Percentiles rank a stretch among this genome's conserved stretches.
These are phyloP conservation scores for Spodoptera exigua DNA, from an alignment of 2,888 invertebrate genomes.

Conservation along the genomic window DNA sequence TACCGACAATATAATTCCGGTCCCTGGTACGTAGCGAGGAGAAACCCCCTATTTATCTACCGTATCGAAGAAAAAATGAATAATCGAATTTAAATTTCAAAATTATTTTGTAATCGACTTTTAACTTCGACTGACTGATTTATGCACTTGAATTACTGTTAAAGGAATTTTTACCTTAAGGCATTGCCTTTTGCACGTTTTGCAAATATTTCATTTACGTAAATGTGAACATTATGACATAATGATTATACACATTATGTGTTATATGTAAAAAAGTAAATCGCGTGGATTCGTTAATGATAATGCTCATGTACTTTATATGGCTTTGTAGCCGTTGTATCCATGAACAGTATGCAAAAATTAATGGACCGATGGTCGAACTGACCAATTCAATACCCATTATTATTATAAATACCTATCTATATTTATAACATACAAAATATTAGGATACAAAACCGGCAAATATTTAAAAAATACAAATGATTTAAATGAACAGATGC, in stretches of 20 bases:
- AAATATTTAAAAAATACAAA: background rate
- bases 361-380: too few species aligned
- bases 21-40: slow-evolving; percentile 63
- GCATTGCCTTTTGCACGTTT: slow-evolving; percentile 38
- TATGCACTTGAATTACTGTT: slow-evolving; percentile 45
- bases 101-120: slow-evolving; percentile 60
- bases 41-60: slow-evolving; percentile 62
- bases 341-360: too few species aligned
- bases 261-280: slow-evolving; percentile 21
- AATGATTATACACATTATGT: slow-evolving; percentile 41
- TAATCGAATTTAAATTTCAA: slow-evolving; percentile 62
- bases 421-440: background rate
- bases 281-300: slow-evolving; percentile 10
- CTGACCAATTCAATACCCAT: too few species aligned
- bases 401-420: too few species aligned
- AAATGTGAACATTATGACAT: slow-evolving; percentile 41
- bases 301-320: slow-evolving; percentile 8
- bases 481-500: background rate
- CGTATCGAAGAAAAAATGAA: slow-evolving; percentile 57
- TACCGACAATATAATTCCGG: slow-evolving; percentile 76
- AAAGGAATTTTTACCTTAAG: slow-evolving; percentile 43
- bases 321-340: slow-evolving; percentile 4
- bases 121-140: slow-evolving; percentile 52
- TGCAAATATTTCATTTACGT: slow-evolving; percentile 45
- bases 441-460: slow-evolving; percentile 1